A percentile compares a stretch with the other conserved stretches of the same genome.
Conservation (phyloP, 2,888 invertebrate genomes). For the Amphipoea oculea region DNA sequence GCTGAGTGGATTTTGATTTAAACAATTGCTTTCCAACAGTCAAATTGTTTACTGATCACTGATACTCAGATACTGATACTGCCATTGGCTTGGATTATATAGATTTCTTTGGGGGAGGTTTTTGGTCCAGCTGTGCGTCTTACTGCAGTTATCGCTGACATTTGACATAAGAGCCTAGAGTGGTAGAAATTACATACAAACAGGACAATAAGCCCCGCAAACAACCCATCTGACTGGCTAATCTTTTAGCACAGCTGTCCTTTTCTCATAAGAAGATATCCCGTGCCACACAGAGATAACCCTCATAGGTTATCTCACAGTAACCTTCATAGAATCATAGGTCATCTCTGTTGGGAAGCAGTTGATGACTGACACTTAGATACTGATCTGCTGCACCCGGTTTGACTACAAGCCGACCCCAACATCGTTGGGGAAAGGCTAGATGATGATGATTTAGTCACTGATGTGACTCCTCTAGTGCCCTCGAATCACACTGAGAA, state of each 20-base stretch:
- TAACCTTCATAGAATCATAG: background rate
- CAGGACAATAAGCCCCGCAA: background rate
- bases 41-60: background rate
- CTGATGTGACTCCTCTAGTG: background rate
- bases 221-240: background rate
- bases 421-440: background rate
- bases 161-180: background rate
- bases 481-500: background rate
- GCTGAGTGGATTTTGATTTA: background rate
- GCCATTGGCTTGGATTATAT: background rate
- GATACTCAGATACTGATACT: background rate
- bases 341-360: background rate
- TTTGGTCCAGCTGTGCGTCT: background rate
- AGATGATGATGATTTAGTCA: background rate
- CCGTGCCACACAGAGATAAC: background rate
- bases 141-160: background rate
- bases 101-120: background rate
- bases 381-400: background rate
- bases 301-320: no score
- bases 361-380: background rate
- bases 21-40: background rate
- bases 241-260: background rate
- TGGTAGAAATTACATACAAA: no score
- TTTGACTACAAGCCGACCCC: background rate
- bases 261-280: background rate